phyloP scores from a whole-genome alignment of 1,140 invertebrate species.

The Diplogasteroides magnus region DNA sequence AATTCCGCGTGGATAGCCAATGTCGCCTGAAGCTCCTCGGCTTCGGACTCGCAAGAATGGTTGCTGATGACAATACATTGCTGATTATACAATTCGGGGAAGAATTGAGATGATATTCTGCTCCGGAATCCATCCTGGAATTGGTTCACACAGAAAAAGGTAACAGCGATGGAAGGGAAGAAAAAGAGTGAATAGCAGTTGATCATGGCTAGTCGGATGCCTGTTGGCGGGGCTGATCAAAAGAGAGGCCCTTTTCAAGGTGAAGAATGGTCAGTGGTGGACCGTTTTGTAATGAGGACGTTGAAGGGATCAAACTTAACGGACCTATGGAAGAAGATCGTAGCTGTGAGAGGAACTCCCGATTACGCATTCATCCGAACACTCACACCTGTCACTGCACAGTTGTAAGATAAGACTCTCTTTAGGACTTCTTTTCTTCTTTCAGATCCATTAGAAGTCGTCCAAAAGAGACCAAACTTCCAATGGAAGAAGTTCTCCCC shows the following conservation, averaged over 20 bases:
- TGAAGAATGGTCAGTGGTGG: neutral
- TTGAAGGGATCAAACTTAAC: too few relatives aligned
- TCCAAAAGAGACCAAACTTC: neutral
- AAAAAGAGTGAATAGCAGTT: neutral
- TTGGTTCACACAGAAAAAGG: slow-evolving; percentile 25
- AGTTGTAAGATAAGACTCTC: too few relatives aligned
- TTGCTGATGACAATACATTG: slow-evolving; percentile 20
- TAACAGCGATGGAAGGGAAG: neutral
- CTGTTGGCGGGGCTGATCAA: slow-evolving; percentile 27
- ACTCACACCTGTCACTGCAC: neutral
- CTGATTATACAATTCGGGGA: too few relatives aligned
- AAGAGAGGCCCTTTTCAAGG: slow-evolving; percentile 12
- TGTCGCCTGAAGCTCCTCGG: slow-evolving; percentile 27
- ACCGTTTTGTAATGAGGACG: neutral
- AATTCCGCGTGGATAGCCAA: slow-evolving; percentile 21
- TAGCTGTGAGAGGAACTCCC: slow-evolving; percentile 19
- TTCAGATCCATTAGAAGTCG: slow-evolving; percentile 8
- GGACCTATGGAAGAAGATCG: slow-evolving; percentile 29
- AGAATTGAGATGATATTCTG: slow-evolving; percentile 13
- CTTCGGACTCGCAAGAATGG: slow-evolving; percentile 22
- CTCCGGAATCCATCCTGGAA: slow-evolving; percentile 24
- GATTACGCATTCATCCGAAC: neutral
- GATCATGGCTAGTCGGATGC: slow-evolving; percentile 27
- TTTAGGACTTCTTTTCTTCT: neutral
- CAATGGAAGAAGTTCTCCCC: slow-evolving; percentile 13